Evolutionary conservation across 2,113 vertebrate species (phyloP).

Genomic region (Pantherophis guttatus): DNA sequence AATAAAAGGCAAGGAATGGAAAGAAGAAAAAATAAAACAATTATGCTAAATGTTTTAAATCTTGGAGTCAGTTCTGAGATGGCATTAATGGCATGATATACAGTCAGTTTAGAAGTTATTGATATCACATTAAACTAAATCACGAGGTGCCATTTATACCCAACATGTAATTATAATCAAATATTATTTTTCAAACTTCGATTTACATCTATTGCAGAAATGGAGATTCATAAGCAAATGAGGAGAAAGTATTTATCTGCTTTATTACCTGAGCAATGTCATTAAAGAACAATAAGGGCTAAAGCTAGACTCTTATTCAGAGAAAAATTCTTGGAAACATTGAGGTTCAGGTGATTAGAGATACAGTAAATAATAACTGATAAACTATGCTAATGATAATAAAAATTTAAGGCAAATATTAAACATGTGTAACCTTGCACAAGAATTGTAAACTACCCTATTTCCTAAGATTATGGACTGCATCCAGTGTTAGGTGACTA

Average conservation of each 20-base stretch:
- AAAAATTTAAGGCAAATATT: not conserved
- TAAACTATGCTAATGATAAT: conserved; percentile 15
- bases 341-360: not conserved
- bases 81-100: too few relatives aligned
- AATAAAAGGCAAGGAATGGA: too few relatives aligned
- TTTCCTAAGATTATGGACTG: too few relatives aligned
- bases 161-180: not conserved
- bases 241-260: not conserved
- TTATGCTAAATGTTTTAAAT: too few relatives aligned
- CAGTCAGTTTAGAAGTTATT: too few relatives aligned
- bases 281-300: not conserved
- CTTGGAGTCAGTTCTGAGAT: too few relatives aligned
- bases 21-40: too few relatives aligned
- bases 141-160: not conserved
- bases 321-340: not conserved
- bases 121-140: too few relatives aligned
- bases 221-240: not conserved
- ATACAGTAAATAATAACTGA: not conserved
- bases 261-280: not conserved
- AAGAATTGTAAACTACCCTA: too few relatives aligned
- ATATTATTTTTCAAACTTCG: not conserved
- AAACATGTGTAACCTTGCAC: too few relatives aligned
- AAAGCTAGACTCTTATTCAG: not conserved
- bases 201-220: not conserved
- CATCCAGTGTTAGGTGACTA: too few relatives aligned